Evolutionary conservation across 2,888 invertebrate species (phyloP), one percentile per base, ranked within the genome.

Genomic region (Acleris holmiana): DNA sequence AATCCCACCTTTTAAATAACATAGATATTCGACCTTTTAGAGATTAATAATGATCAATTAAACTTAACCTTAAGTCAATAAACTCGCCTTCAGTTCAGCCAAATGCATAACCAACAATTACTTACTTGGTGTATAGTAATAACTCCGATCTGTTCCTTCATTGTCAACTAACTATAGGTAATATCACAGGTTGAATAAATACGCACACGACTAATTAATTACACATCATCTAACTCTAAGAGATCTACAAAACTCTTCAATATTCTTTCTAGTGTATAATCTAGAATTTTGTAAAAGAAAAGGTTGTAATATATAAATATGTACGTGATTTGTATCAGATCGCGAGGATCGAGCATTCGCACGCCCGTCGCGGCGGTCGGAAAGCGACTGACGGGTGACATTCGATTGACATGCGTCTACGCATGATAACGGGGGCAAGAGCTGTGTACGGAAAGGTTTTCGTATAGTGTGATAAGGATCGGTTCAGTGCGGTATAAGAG

Each of bases 291-390:
- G 67, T 83, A 84, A 17, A 89, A 68, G 71, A 89, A 87, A 61
- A 89, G 78, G 68, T 85, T 88, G 46, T 89, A 90, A 66, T 86
- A 89, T 58, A 88, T 80, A 18, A 90, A 62, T 1, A 89, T 35
- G 10, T 35, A 35, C 1, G 82, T 78, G 59, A 88, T 86, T 58
- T 89, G 85, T n/a, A 88, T 47, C 8, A 83, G 68, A 13, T 13
- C 35, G 40, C 85, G 79, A 2, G 83, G 71, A 67, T 89, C 75
- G 51, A 74, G 72, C 82, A 85, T 84, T 72, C 85, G 85, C 75
- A 77, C 78, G 76, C 66, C 10, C 79, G 73, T 73, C 67, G 69
- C 80, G 79, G 71, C 78, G 77, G 76, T 69, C 79, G 69, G 63
- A 69, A 53, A 61, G 55, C 80, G 81, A 86, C 76, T 89, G 84